These are phyloP conservation scores for Herpailurus yagouaroundi DNA, from an alignment of 2,113 vertebrate genomes.

Conservation along the genomic window DNA sequence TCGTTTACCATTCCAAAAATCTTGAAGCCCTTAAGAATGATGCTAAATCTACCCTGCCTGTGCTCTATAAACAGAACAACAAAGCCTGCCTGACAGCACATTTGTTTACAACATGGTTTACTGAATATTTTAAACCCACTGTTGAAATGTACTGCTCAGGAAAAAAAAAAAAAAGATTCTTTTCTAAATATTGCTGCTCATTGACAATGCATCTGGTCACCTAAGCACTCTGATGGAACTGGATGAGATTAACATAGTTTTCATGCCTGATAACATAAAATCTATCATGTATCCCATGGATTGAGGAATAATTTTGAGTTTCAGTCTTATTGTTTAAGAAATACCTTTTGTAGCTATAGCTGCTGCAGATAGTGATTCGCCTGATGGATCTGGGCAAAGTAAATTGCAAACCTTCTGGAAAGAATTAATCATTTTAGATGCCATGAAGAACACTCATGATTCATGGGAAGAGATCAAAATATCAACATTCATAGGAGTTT, in stretches of 20 bases:
- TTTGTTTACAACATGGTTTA: background rate
- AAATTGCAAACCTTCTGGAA: background rate
- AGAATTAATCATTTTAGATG: background rate
- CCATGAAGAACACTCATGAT: background rate
- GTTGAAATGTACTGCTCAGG: background rate
- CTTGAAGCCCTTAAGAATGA: background rate
- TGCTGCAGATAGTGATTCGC: background rate
- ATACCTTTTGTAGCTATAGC: background rate
- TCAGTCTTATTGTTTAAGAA: background rate
- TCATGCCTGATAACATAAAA: background rate
- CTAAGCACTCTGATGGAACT: background rate
- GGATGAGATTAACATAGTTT: background rate
- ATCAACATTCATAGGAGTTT: background rate
- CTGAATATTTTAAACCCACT: background rate
- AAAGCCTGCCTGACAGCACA: background rate
- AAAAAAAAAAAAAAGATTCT: background rate
- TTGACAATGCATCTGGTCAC: background rate
- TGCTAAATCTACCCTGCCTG: background rate
- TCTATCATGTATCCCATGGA: background rate
- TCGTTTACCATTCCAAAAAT: background rate
- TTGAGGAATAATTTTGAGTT: background rate
- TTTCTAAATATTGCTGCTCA: background rate
- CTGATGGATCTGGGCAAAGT: background rate
- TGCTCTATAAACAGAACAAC: background rate
- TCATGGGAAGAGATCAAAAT: background rate